Evolutionary conservation across 2,113 vertebrate genomes (phyloP), one percentile per base, ranked within the genome.

Genomic region (Xenopus borealis): DNA sequence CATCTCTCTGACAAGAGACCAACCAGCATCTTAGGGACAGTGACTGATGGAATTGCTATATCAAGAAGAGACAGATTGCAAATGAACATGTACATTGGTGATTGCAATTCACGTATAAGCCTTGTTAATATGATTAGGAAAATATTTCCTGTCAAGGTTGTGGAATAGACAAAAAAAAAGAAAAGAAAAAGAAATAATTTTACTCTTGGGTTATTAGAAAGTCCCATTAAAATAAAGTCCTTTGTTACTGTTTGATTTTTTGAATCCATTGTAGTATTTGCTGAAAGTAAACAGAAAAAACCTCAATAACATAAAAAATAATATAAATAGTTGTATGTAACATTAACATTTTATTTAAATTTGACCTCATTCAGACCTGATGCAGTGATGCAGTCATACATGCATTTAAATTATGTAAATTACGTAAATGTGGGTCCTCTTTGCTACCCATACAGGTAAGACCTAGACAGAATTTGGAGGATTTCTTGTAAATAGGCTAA

Each of bases 31-130:
- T 85, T 84, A 0, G 79, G 83, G 10, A 83, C 57, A 59, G 82
- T 81, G 8, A 84, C 82, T 47, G 82, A 67, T 8, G 81, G 78
- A 70, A 85, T 79, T 46, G 78, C 72, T 30, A 81, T 62, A 64
- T 86, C 80, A 11, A 83, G 61, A 61, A 82, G 55, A 52, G 80
- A 80, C 2, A 82, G 53, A 19, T 81, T 81, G 40, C 20, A 50
- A 7, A 82, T 80, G 65, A 84, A 83, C 10, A 80, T 82, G 47
- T 83, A 82, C 82, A 83, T 82, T 16, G 82, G 79, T 17, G 67
- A 83, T 4, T 79, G 71, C 30, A 85, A 79, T 45, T 63, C 20
- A 57, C 57, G 50, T 13, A 77, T 77, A 17, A 83, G 14, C 30
- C 46, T 69, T 12, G 77, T 80, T 14, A 85, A 62, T 6, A 50